Percentiles rank a stretch among this genome's conserved stretches.
Evolutionary conservation across 1,140 invertebrate genomes (phyloP).

Genomic region (Drosophila santomea): DNA sequence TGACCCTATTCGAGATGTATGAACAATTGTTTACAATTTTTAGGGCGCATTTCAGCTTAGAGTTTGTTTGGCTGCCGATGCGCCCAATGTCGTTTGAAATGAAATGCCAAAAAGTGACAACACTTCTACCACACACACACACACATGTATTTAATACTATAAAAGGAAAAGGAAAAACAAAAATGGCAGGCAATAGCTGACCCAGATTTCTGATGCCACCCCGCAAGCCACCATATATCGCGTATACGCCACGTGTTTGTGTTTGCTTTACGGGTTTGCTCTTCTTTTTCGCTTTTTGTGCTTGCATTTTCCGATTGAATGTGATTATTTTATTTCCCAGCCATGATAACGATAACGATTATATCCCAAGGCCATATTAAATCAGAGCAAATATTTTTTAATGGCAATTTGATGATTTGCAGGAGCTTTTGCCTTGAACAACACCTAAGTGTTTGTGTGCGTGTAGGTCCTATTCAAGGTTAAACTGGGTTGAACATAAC

Average conservation of each 20-base stretch:
- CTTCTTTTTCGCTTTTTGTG: not conserved
- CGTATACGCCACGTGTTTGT: conserved; percentile 44
- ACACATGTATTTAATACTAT: conserved; percentile 35
- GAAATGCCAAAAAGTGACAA: conserved; percentile 71
- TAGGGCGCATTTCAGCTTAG: not conserved
- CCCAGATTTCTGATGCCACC: conserved; percentile 70
- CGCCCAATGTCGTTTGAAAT: conserved; percentile 63
- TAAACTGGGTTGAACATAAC: conserved; percentile 17
- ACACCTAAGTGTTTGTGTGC: conserved; percentile 3
- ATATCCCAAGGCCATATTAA: conserved; percentile 16
- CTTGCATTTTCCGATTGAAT: conserved; percentile 33
- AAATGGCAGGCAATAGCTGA: conserved; percentile 75
- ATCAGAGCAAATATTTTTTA: conserved; percentile 38
- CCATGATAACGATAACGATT: conserved; percentile 27
- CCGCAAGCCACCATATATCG: conserved; percentile 20
- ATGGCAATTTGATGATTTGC: conserved; percentile 33
- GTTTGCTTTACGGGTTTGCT: conserved; percentile 6
- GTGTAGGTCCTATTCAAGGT: conserved; percentile 36
- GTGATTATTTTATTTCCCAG: conserved; percentile 50
- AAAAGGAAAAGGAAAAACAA: conserved; percentile 27
- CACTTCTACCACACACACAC: conserved; percentile 30
- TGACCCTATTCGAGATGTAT: not conserved
- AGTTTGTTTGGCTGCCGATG: conserved; percentile 48
- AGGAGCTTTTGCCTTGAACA: conserved; percentile 38
- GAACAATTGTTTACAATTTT: conserved; percentile 11